Conservation (phyloP, 2,797 vertebrate species). For the Semaprochilodus insignis region DNA sequence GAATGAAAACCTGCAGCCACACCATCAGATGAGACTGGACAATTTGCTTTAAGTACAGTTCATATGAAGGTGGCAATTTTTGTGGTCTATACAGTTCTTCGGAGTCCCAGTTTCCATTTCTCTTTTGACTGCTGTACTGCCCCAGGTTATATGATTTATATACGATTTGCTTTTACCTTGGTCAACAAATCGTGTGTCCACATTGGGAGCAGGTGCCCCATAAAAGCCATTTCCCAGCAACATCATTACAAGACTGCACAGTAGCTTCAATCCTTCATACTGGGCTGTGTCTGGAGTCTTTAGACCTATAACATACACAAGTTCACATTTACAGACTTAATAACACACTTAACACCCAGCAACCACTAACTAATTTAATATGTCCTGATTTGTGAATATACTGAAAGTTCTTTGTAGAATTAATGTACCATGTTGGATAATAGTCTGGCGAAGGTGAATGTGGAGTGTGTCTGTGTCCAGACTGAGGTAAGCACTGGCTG, state of each 20-base stretch:
- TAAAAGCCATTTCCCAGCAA: conserved; percentile 84
- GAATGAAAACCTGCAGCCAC: no score
- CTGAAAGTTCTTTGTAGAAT: background rate
- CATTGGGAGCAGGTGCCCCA: conserved; percentile 61
- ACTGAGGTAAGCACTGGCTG: conserved; percentile 81
- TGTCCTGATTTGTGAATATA: conserved; percentile 52
- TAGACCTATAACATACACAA: conserved; percentile 74
- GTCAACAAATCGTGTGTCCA: conserved; percentile 79
- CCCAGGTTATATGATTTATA: no score
- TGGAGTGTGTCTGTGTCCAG: conserved; percentile 77
- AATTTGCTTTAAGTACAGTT: no score
- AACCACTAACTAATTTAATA: background rate
- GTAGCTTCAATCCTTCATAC: conserved; percentile 85
- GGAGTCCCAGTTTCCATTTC: no score
- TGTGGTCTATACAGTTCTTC: no score
- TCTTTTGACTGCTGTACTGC: background rate
- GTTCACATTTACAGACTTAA: background rate
- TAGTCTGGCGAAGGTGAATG: conserved; percentile 69
- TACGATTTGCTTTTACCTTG: conserved; percentile 74
- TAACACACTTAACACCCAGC: no score
- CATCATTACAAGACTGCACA: conserved; percentile 86
- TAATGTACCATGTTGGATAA: conserved; percentile 80
- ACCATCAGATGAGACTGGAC: no score
- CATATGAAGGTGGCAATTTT: no score
- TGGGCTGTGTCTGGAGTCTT: conserved; percentile 83